These are phyloP conservation scores for Mormyrops attenuatus DNA, from an alignment of 2,797 vertebrate species.

Conservation along the genomic window DNA sequence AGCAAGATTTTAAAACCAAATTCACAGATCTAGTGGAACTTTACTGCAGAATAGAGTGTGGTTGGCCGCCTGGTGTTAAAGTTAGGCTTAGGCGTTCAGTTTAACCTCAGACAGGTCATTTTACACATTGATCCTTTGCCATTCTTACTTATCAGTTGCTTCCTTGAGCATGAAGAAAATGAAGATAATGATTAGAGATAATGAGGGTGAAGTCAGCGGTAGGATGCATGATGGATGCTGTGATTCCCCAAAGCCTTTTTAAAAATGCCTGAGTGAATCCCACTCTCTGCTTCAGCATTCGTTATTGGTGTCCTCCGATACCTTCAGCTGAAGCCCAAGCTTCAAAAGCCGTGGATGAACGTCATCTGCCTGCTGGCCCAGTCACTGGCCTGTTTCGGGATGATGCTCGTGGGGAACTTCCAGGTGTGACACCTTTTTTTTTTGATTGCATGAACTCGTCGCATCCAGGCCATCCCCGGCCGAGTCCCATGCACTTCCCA, in stretches of 20 bases:
- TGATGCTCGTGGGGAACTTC: slow-evolving; percentile 87
- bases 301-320: slow-evolving; percentile 76
- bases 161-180: background rate
- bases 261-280: background rate
- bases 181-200: background rate
- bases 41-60: background rate
- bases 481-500: background rate
- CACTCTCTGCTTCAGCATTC: slow-evolving; percentile 58
- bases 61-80: background rate
- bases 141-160: background rate
- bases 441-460: background rate
- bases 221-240: background rate
- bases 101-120: background rate
- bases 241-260: background rate
- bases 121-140: background rate
- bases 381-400: slow-evolving; percentile 75
- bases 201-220: background rate
- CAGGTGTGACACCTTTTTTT: slow-evolving; percentile 63
- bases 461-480: background rate
- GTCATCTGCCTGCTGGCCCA: slow-evolving; percentile 60
- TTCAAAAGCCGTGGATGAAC: slow-evolving; percentile 74
- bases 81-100: background rate
- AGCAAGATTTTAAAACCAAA: background rate
- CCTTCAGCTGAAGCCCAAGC: slow-evolving; percentile 74
- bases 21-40: background rate